Percentiles rank a stretch among this genome's conserved stretches.
phyloP scores from a whole-genome alignment of 2,888 invertebrate genomes.

The Diarsia rubi region DNA sequence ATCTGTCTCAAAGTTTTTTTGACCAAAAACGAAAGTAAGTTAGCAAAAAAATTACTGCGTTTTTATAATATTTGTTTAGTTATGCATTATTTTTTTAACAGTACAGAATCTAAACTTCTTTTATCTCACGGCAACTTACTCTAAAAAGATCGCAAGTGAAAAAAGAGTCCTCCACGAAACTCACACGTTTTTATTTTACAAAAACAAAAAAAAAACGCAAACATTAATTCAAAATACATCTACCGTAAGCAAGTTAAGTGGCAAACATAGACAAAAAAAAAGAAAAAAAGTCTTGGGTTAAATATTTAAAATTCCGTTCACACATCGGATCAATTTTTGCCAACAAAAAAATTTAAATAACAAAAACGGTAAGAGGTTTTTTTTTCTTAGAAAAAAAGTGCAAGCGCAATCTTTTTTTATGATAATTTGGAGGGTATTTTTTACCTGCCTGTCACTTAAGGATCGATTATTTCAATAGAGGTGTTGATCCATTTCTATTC shows the following conservation, averaged over 20 bases:
- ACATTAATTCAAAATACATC: constrained; percentile 75
- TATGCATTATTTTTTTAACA: constrained; percentile 1
- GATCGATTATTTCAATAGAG: constrained; percentile 71
- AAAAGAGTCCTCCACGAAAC: constrained; percentile 26
- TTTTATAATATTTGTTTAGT: constrained; percentile 5
- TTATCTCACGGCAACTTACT: constrained; percentile 23
- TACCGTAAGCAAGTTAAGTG: constrained; percentile 79
- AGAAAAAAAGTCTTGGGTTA: constrained; percentile 60
- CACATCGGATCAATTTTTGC: constrained; percentile 72
- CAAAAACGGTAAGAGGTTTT: constrained; percentile 70
- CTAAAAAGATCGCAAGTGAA: constrained; percentile 4
- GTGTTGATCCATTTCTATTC: constrained; percentile 65
- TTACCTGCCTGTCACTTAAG: constrained; percentile 63
- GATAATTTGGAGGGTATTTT: constrained; percentile 48
- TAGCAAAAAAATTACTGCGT: neutral
- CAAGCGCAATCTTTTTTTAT: constrained; percentile 62
- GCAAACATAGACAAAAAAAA: constrained; percentile 71
- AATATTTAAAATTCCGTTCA: constrained; percentile 76
- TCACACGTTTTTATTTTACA: constrained; percentile 72
- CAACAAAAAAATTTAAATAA: constrained; percentile 66
- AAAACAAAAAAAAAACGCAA: constrained; percentile 58
- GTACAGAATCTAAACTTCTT: constrained; percentile 3
- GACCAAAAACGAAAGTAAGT: neutral
- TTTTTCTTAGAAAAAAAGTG: constrained; percentile 57
- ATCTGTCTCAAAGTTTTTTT: too few relatives aligned